These are phyloP conservation scores for Austrofundulus limnaeus DNA, from an alignment of 2,113 vertebrate species.

Conservation along the genomic window DNA sequence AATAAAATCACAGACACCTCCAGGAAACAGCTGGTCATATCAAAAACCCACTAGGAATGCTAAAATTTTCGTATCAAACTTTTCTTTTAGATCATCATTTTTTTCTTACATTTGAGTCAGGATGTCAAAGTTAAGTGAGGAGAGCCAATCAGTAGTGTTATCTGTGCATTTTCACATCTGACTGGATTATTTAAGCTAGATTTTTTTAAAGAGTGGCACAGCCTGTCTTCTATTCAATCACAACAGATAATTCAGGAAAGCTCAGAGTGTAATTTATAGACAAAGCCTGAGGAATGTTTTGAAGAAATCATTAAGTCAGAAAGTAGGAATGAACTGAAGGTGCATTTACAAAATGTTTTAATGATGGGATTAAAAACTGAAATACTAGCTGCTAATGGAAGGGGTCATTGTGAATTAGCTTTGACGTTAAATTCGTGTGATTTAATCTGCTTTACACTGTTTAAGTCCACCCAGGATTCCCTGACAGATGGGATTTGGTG, in stretches of 20 bases:
- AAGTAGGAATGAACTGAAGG: slow-evolving; percentile 50
- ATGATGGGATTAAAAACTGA: slow-evolving; percentile 37
- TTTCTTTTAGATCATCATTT: slow-evolving; percentile 47
- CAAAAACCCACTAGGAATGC: slow-evolving; percentile 76
- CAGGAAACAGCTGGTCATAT: slow-evolving; percentile 58
- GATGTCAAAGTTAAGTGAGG: slow-evolving; percentile 43
- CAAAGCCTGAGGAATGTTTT: slow-evolving; percentile 62
- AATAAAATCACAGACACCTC: slow-evolving; percentile 32
- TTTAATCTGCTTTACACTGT: slow-evolving; percentile 72
- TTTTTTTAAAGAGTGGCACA: slow-evolving; percentile 68
- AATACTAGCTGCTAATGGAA: slow-evolving; percentile 37
- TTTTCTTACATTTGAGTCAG: slow-evolving; percentile 71
- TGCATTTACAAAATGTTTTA: slow-evolving; percentile 62
- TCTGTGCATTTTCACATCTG: slow-evolving; percentile 65
- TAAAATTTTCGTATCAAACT: slow-evolving; percentile 74
- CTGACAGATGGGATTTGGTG: slow-evolving; percentile 63
- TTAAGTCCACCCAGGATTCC: slow-evolving; percentile 67
- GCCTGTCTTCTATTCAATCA: slow-evolving; percentile 61
- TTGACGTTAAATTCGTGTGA: slow-evolving; percentile 65
- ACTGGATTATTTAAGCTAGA: slow-evolving; percentile 55
- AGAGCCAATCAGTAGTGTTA: slow-evolving; percentile 51
- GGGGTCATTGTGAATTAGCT: slow-evolving; percentile 71
- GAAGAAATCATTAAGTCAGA: slow-evolving; percentile 60
- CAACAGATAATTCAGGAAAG: slow-evolving; percentile 61
- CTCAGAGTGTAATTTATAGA: slow-evolving; percentile 28